These are phyloP conservation scores for Cinclus cinclus DNA, from an alignment of 2,113 vertebrate species.

Conservation along the genomic window DNA sequence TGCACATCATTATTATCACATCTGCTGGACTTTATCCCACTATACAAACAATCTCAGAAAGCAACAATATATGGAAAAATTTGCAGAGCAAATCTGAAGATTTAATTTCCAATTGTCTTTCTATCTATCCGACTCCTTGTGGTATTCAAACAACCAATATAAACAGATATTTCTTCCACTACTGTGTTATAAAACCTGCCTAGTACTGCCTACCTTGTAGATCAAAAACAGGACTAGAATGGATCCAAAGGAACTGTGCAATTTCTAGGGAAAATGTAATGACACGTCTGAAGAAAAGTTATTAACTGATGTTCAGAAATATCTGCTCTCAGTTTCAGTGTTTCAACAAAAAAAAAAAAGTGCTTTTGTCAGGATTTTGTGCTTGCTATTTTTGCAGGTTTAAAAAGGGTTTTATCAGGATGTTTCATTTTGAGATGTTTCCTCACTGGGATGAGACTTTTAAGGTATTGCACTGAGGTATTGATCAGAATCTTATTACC, in stretches of 20 bases:
- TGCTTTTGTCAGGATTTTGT: slow-evolving; percentile 39
- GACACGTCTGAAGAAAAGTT: not conserved
- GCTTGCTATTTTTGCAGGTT: slow-evolving; percentile 13
- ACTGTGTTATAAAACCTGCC: not conserved
- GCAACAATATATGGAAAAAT: not conserved
- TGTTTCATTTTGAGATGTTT: not conserved
- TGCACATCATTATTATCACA: not conserved
- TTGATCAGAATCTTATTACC: slow-evolving; percentile 8
- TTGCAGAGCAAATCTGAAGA: not conserved
- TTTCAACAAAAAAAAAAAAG: not conserved
- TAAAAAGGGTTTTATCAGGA: slow-evolving; percentile 29
- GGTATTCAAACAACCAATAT: not conserved
- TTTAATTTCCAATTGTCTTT: not conserved
- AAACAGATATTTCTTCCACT: not conserved
- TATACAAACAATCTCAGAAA: not conserved
- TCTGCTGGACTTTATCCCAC: not conserved
- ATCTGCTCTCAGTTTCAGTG: slow-evolving; percentile 15
- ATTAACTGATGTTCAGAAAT: not conserved
- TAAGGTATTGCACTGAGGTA: slow-evolving; percentile 31
- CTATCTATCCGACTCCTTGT: not conserved
- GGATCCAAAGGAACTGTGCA: not conserved
- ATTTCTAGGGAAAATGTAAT: slow-evolving; percentile 29
- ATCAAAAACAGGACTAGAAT: slow-evolving; percentile 32
- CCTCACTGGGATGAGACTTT: not conserved
- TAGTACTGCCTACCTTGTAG: not conserved